Conservation (phyloP, 2,113 vertebrate species). For the Chaetura pelagica region DNA sequence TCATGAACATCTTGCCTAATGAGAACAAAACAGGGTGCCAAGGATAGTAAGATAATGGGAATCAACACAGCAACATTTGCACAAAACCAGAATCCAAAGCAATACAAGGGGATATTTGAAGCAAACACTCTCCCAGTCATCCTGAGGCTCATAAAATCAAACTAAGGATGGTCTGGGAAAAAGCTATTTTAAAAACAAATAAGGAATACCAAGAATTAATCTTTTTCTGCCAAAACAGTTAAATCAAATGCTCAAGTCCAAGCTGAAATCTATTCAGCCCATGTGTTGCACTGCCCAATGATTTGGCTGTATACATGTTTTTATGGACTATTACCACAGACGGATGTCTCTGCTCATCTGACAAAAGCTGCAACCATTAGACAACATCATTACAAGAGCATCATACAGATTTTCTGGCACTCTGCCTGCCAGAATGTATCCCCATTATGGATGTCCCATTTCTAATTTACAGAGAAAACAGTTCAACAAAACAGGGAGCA, state of each 20-base stretch:
- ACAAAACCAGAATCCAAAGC: not conserved
- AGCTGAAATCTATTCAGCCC: not conserved
- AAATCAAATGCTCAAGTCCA: not conserved
- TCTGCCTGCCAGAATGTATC: not conserved
- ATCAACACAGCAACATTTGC: not conserved
- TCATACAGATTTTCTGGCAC: not conserved
- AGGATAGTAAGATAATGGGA: not conserved
- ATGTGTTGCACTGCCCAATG: not conserved
- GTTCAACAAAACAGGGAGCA: not conserved
- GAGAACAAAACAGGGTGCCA: not conserved
- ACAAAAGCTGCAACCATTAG: slow-evolving; percentile 13
- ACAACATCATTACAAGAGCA: slow-evolving; percentile 5
- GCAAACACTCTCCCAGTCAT: not conserved
- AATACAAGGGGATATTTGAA: not conserved
- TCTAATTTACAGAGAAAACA: not conserved
- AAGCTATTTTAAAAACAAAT: not conserved
- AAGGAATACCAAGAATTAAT: not conserved
- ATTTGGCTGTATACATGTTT: rapidly evolving
- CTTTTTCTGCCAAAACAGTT: not conserved
- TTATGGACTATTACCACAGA: not conserved
- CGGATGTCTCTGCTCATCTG: not conserved
- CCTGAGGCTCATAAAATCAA: not conserved
- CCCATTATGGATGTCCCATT: not conserved
- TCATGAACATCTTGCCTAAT: rapidly evolving
- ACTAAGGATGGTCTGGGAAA: not conserved